Base-by-base conservation (phyloP, 2,113 vertebrate species). In the Mobula hypostoma region DNA sequence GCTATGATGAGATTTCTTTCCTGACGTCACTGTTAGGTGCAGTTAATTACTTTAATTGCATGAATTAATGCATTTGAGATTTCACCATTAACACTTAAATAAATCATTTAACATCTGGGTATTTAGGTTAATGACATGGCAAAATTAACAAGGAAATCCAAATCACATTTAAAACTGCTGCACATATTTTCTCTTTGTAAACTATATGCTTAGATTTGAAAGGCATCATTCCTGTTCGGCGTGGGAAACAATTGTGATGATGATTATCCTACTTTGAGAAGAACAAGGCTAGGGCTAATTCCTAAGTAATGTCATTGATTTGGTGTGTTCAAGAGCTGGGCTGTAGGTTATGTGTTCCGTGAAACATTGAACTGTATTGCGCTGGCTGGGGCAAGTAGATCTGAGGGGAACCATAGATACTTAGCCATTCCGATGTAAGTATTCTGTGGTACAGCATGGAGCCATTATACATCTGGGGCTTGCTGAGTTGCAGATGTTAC, bases 1-100 rank as follows among this genome's bases (percentile, higher is more conserved):
- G 58, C 48, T 94, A 92, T 96, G 94, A 95, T 95, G 95, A 95
- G 95, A 95, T 96, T 96, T 95, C 94, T 95, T 95, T 79, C 91
- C 95, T 95, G 95, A 79, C 94, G 70, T 95, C 68, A 24, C 83
- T 90, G 94, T 94, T 2, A 21, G 94, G 94, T 94, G 36, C 94
- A 94, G 2, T 94, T 95, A 95, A 94, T 96, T 95, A 95, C 5
- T 94, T 95, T 95, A 95, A 95, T 95, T 95, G 94, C 63, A 9
- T 87, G 88, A 77, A n/a, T 94, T 95, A 17, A 80, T 94, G 94
- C 4, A 19, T 79, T 5, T 80, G 94, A 94, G 32, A 72, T 63
- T 95, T 94, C 72, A 94, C 27, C 94, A 94, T 94, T 94, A 94
- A 70, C 66, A 68, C 76, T 91, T 74, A 94, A 94, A 94, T 94